These are phyloP conservation scores for Drosophila sordidula DNA, from an alignment of 2,888 invertebrate species.

Conservation along the genomic window DNA sequence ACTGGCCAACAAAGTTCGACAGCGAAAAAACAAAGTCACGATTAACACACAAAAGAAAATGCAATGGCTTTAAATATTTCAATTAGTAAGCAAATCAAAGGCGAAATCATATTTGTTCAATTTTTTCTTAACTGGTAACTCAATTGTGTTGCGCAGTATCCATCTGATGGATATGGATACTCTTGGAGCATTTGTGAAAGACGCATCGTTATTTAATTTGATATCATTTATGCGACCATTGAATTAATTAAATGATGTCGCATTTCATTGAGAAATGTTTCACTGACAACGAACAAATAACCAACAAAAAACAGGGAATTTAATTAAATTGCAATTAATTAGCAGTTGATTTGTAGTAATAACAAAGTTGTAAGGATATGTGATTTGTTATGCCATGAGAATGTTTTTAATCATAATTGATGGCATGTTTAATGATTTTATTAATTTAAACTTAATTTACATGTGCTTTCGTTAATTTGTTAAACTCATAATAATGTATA, in stretches of 20 bases:
- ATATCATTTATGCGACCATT: constrained; percentile 48
- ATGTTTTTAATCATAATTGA: constrained; percentile 1
- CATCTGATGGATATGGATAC: too few relatives aligned
- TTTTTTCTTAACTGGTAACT: not conserved
- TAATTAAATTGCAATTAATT: constrained; percentile 36
- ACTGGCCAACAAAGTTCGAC: constrained; percentile 35
- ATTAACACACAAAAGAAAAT: too few relatives aligned
- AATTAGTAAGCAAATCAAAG: not conserved
- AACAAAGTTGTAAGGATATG: constrained; percentile 3
- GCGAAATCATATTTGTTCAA: too few relatives aligned
- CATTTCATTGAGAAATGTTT: constrained; percentile 16
- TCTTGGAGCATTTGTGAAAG: constrained; percentile 27
- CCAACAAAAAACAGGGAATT: constrained; percentile 12
- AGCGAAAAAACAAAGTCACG: not conserved
- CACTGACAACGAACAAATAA: constrained; percentile 26
- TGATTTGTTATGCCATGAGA: not conserved
- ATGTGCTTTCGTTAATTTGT: too few relatives aligned
- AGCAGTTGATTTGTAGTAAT: constrained; percentile 26
- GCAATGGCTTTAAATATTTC: not conserved
- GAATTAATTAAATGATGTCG: constrained; percentile 62
- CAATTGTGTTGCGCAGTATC: constrained; percentile 16
- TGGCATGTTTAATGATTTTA: too few relatives aligned
- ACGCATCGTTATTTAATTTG: constrained; percentile 62
- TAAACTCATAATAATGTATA: too few relatives aligned
- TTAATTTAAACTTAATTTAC: too few relatives aligned